These are phyloP conservation scores for Nestor notabilis DNA, from an alignment of 2,113 vertebrate species.

Conservation along the genomic window DNA sequence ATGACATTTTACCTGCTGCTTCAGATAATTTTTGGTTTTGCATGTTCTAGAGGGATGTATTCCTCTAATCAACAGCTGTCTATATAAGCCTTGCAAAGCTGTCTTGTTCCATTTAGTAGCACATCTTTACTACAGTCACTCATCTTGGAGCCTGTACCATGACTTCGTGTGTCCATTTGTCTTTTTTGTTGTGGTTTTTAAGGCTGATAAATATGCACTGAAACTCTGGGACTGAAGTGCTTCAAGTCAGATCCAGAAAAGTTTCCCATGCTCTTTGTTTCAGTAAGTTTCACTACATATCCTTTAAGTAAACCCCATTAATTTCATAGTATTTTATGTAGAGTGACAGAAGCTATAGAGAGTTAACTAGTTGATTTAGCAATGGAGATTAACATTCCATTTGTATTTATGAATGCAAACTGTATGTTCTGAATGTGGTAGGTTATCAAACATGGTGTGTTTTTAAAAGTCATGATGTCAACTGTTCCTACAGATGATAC, in stretches of 20 bases:
- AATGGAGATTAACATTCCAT: background rate
- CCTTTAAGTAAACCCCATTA: background rate
- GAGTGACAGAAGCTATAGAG: background rate
- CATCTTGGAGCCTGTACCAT: background rate
- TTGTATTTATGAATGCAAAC: background rate
- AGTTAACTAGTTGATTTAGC: background rate
- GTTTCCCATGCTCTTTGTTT: background rate
- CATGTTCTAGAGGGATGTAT: background rate
- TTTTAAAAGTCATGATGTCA: background rate
- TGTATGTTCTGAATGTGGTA: background rate
- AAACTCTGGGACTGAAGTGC: background rate
- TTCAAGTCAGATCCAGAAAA: background rate
- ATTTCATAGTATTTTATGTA: background rate
- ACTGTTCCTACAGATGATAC: background rate
- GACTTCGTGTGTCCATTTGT: background rate
- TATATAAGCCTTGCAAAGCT: background rate
- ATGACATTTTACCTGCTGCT: background rate
- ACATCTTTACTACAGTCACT: background rate
- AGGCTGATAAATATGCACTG: background rate
- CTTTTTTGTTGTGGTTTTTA: background rate
- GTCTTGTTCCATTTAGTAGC: background rate
- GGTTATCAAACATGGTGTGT: background rate
- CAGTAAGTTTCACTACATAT: background rate
- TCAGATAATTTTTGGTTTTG: background rate
- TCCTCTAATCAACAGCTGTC: background rate